Base-by-base conservation (phyloP, 2,113 vertebrate genomes). In the Gambusia holbrooki region DNA sequence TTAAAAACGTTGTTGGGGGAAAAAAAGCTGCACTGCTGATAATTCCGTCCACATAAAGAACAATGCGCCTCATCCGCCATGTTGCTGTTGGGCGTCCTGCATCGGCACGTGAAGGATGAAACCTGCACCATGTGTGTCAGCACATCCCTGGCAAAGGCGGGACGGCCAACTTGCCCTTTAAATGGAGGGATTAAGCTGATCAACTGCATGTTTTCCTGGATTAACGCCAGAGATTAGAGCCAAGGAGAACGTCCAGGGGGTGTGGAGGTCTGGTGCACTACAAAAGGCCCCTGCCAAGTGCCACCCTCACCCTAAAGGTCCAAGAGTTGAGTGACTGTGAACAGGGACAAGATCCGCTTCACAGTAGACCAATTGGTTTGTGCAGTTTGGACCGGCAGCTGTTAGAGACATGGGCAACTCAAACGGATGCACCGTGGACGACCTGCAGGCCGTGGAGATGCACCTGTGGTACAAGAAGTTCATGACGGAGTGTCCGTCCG, bases 381-480 rank as follows among this genome's bases (percentile, higher is more conserved):
- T 11, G 70, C 27, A 13, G 25, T 42, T n/a, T 0, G 1, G 64
- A n/a, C 4, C 66, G 22, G 54, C 5, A 6, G 35, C 17, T 22
- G 6, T 66, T n/a, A 28, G 10, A 30, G 77, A 63, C 12, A 97
- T 97, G 96, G 96, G 96, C 0, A 97, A 95, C 86, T 88, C 95
- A 0, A 93, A 81, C 3, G 95, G 95, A 73, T 92, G 93, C 87
- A 95, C 95, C 0, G 95, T 97, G 89, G 96, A 97, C 8, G 96
- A 97, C 80, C 91, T 97, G 66, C 96, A 97, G 92, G 94, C 96
- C 0, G 94, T 97, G 2, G 96, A 97, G 90, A 96, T 97, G 94
- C 97, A 97, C 86, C 94, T 97, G 64, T 97, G 97, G 97, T 97
- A 97, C 92, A 97, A 97, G 88, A 97, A 97, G 92, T 97, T 97